These are phyloP conservation scores for Suillia variegata DNA, from an alignment of 2,888 invertebrate species.

Conservation along the genomic window DNA sequence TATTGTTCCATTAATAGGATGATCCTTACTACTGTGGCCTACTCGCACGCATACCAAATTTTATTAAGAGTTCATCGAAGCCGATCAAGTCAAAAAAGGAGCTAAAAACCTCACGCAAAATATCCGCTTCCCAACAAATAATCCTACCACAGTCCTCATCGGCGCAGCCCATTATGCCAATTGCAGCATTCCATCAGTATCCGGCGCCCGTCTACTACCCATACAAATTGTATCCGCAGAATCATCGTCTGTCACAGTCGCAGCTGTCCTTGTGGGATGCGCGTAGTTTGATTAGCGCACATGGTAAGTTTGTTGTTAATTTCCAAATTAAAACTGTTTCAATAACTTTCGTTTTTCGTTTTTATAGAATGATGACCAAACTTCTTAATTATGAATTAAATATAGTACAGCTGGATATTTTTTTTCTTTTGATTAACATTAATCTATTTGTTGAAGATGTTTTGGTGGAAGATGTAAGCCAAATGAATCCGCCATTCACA, in stretches of 20 bases:
- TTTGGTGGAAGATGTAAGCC: too few species aligned
- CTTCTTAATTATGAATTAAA: conserved; percentile 19
- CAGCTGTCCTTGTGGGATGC: conserved; percentile 60
- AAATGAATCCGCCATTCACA: too few species aligned
- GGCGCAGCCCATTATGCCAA: conserved; percentile 58
- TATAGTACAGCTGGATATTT: conserved; percentile 14
- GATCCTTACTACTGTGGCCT: conserved; percentile 75
- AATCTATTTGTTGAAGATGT: too few species aligned
- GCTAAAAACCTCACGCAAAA: conserved; percentile 56
- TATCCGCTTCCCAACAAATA: conserved; percentile 54
- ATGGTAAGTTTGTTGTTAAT: conserved; percentile 38
- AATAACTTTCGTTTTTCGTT: conserved; percentile 2
- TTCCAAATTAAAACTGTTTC: too few species aligned
- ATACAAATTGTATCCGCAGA: conserved; percentile 55
- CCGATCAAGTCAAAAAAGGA: conserved; percentile 49
- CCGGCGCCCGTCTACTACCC: conserved; percentile 52
- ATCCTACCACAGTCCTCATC: conserved; percentile 36
- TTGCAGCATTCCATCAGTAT: conserved; percentile 56
- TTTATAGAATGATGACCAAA: conserved; percentile 40
- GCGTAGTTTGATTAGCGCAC: conserved; percentile 58
- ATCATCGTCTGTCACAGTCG: conserved; percentile 59
- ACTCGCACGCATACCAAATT: conserved; percentile 72
- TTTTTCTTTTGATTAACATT: too few species aligned
- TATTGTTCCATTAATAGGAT: too few species aligned
- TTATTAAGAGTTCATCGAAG: conserved; percentile 65